Conservation (phyloP, 2,113 vertebrate genomes). For the Boulengeromyrus knoepffleri region DNA sequence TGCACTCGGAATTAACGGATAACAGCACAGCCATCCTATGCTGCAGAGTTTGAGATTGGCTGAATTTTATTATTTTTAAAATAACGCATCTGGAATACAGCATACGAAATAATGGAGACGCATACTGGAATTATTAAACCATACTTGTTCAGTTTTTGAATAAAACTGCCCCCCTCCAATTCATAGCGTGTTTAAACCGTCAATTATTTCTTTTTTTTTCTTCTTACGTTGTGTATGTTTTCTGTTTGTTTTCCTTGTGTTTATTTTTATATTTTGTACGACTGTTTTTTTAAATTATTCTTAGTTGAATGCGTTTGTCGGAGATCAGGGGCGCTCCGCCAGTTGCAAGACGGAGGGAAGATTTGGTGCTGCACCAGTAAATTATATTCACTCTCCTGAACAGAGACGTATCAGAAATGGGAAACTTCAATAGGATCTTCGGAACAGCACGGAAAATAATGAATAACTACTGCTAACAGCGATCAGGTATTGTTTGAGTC, state of each 20-base stretch:
- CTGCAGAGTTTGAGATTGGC: conserved; percentile 42
- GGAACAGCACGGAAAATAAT: conserved; percentile 62
- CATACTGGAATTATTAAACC: conserved; percentile 58
- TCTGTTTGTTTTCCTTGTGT: conserved; percentile 31
- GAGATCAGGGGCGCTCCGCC: conserved; percentile 47
- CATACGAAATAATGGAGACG: conserved; percentile 52
- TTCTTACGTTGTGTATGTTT: conserved; percentile 24
- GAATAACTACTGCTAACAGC: conserved; percentile 69
- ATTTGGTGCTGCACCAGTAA: conserved; percentile 45
- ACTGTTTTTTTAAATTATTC: conserved; percentile 19
- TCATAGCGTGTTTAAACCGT: conserved; percentile 2
- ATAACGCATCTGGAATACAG: conserved; percentile 55
- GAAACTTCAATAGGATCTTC: conserved; percentile 67
- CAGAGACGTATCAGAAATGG: conserved; percentile 68
- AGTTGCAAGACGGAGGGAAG: conserved; percentile 53
- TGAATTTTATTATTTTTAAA: conserved; percentile 33
- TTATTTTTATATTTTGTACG: conserved; percentile 41
- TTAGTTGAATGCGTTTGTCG: conserved; percentile 22
- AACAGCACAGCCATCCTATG: conserved; percentile 31
- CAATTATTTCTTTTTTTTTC: neutral
- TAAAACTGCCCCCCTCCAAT: conserved; percentile 46
- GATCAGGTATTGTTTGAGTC: conserved; percentile 56
- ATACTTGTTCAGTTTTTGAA: conserved; percentile 36
- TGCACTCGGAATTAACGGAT: conserved; percentile 30
- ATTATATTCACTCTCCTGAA: conserved; percentile 46